phyloP scores from a whole-genome alignment of 1,140 invertebrate genomes.

The Stegodyphus dumicola region DNA sequence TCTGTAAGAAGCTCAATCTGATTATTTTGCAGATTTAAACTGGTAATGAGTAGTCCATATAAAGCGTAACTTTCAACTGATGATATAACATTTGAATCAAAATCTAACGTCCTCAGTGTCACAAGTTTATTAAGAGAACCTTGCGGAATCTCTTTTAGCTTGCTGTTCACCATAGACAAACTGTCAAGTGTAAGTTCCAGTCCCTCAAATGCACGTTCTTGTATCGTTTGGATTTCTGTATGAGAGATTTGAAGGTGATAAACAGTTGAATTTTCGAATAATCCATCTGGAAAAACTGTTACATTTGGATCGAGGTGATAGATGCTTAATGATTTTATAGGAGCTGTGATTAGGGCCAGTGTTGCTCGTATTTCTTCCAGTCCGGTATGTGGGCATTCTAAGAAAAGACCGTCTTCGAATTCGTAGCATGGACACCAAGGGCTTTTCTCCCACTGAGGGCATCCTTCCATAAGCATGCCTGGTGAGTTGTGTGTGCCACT shows the following conservation, averaged over 20 bases:
- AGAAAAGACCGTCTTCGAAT: constrained; percentile 88
- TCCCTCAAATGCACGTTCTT: constrained; percentile 79
- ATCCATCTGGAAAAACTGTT: constrained; percentile 76
- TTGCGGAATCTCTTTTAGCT: constrained; percentile 82
- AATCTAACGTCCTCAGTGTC: constrained; percentile 80
- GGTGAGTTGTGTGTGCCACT: constrained; percentile 29
- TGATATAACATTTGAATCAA: constrained; percentile 86
- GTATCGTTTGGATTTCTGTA: constrained; percentile 79
- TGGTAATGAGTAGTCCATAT: constrained; percentile 82
- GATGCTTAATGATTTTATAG: constrained; percentile 85
- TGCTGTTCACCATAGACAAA: constrained; percentile 82
- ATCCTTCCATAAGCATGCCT: constrained; percentile 67
- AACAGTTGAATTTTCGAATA: constrained; percentile 79
- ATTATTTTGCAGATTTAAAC: constrained; percentile 87
- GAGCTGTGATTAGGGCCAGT: constrained; percentile 71
- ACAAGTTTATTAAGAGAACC: constrained; percentile 80
- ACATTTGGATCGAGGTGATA: constrained; percentile 85
- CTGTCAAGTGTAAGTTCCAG: constrained; percentile 82
- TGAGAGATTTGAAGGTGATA: constrained; percentile 81
- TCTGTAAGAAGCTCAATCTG: constrained; percentile 76
- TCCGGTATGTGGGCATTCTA: constrained; percentile 87
- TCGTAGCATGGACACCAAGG: constrained; percentile 89
- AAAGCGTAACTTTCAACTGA: constrained; percentile 87
- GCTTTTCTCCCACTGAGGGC: constrained; percentile 78
- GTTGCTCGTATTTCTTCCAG: constrained; percentile 72